Evolutionary conservation across 2,797 vertebrate genomes (phyloP).

Genomic region (Tadarida brasiliensis): DNA sequence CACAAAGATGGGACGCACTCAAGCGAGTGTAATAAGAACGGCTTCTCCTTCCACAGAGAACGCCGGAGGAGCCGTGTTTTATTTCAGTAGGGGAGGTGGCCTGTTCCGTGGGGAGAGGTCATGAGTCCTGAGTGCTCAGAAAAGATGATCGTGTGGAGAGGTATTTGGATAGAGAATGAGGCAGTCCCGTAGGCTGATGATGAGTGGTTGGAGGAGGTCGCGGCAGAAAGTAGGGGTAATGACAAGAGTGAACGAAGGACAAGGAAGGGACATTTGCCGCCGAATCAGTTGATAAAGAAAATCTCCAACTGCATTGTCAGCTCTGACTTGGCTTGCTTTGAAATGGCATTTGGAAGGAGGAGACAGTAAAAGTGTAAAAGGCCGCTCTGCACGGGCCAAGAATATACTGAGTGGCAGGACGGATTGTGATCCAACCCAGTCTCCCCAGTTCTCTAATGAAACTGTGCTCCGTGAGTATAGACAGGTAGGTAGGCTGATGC

Average conservation of each 20-base stretch:
- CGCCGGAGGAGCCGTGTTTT: background rate
- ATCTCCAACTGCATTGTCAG: background rate
- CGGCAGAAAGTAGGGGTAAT: slow-evolving; percentile 8
- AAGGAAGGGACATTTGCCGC: slow-evolving; percentile 5
- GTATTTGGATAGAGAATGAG: background rate
- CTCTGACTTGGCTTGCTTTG: slow-evolving; percentile 63
- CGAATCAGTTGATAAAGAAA: slow-evolving; percentile 61
- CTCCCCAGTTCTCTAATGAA: slow-evolving; percentile 65
- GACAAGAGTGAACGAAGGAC: background rate
- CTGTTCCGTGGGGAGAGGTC: background rate
- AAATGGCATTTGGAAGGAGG: slow-evolving; percentile 60
- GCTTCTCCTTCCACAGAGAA: background rate
- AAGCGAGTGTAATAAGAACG: background rate
- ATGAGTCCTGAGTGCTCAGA: background rate
- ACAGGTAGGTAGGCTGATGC: slow-evolving; percentile 67
- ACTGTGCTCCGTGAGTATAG: slow-evolving; percentile 67
- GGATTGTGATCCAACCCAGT: slow-evolving; percentile 60
- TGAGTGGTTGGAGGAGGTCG: background rate
- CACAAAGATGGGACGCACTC: background rate
- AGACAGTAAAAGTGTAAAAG: slow-evolving; percentile 48
- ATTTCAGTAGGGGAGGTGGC: background rate
- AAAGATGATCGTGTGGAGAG: background rate
- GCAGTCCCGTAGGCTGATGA: background rate
- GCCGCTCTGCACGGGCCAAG: slow-evolving; percentile 25
- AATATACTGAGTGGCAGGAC: slow-evolving; percentile 63